phyloP scores from a whole-genome alignment of 1,140 invertebrate species.

The Caerostris extrusa region DNA sequence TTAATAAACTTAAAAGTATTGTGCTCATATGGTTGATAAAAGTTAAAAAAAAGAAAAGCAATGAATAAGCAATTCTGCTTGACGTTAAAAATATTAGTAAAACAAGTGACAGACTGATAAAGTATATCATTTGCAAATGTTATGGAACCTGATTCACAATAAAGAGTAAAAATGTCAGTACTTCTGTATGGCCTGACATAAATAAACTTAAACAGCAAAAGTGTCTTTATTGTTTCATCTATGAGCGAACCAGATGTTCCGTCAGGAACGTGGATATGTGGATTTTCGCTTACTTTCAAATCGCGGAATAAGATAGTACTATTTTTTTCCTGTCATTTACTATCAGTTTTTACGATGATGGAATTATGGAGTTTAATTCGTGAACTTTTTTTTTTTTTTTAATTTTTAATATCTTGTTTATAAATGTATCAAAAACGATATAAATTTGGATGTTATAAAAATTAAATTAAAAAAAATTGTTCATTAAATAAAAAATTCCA shows the following conservation, averaged over 20 bases:
- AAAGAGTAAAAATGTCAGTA: background rate
- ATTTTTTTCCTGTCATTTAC: too few species aligned
- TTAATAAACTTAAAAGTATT: too few species aligned
- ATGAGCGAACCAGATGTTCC: background rate
- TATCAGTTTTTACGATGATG: too few species aligned
- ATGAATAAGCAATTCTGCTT: background rate
- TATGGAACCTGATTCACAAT: background rate
- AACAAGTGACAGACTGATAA: background rate
- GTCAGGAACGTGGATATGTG: background rate
- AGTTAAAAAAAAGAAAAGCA: background rate
- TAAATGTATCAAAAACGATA: too few species aligned
- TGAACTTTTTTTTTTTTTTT: too few species aligned
- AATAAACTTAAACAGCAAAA: background rate
- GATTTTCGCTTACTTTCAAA: background rate
- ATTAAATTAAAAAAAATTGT: too few species aligned
- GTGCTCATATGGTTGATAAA: too few species aligned
- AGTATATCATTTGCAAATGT: background rate
- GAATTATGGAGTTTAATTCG: too few species aligned
- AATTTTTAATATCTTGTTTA: too few species aligned
- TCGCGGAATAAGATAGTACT: too few species aligned
- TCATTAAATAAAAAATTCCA: too few species aligned
- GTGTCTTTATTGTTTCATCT: background rate
- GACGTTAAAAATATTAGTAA: background rate
- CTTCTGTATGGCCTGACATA: constrained; percentile 8
- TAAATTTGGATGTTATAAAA: too few species aligned